A percentile compares a stretch with the other conserved stretches of the same genome.
These are phyloP conservation scores for Synchiropus splendidus DNA, from an alignment of 2,113 vertebrate genomes.

Conservation along the genomic window DNA sequence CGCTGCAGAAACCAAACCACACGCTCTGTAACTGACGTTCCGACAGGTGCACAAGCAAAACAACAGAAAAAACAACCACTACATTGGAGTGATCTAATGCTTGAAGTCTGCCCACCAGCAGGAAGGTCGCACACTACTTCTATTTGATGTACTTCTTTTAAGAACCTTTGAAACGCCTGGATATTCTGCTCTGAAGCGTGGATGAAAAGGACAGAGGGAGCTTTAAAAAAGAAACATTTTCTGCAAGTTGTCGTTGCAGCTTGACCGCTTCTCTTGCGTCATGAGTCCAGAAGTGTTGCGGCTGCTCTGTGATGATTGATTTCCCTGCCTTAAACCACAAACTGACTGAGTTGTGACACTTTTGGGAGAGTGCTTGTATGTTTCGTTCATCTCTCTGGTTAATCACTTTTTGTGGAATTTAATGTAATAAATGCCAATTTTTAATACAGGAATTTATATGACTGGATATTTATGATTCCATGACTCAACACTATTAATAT, in stretches of 20 bases:
- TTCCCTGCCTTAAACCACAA: background rate
- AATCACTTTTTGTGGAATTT: background rate
- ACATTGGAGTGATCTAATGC: conserved; percentile 3
- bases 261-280: background rate
- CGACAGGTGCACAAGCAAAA: too few species aligned
- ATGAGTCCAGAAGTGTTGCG: background rate
- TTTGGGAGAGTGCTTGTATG: background rate
- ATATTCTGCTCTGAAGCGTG: conserved; percentile 8
- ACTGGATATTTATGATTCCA: conserved; percentile 37
- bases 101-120: conserved; percentile 1
- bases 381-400: background rate
- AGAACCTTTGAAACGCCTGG: background rate
- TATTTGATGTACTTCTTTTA: conserved; percentile 20
- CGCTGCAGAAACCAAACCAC: too few species aligned
- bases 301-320: background rate
- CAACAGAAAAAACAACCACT: conserved; percentile 9
- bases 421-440: too few species aligned
- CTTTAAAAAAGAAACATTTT: background rate
- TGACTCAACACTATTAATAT: conserved; percentile 34
- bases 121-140: conserved; percentile 43
- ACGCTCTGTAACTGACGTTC: too few species aligned
- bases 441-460: conserved; percentile 13
- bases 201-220: conserved; percentile 3
- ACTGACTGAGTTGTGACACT: background rate
- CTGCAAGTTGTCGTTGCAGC: background rate